Evolutionary conservation across 2,797 vertebrate species (phyloP), one percentile per base, ranked within the genome.

Genomic region (Siniperca scherzeri): DNA sequence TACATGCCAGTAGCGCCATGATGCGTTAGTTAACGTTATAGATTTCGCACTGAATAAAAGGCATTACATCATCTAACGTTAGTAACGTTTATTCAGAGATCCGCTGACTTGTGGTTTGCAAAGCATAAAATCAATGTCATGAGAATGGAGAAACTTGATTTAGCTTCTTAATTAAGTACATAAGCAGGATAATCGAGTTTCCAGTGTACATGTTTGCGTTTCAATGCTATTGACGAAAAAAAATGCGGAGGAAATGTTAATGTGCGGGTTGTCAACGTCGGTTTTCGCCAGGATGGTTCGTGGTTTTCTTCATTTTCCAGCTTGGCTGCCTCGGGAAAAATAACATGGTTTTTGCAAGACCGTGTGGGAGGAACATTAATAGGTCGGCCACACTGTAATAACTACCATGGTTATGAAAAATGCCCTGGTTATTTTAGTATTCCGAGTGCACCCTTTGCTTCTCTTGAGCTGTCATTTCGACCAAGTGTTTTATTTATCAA

Each of bases 41-140:
- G 17, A 77, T 91, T 88, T 92, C 38, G 82, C 71, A 73, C 38
- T 70, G 65, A 78, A 80, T 84, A 70, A 88, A 90, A 89, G 48
- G 46, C 89, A 89, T 94, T 93, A 91, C 90, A 94, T 94, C 89
- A 92, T 91, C 88, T 90, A 76, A 77, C 50, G 62, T 65, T 80
- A 42, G 30, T 73, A 86, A 55, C 71, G 68, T 84, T 85, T 67
- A 69, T 87, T 77, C 42, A 64, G 77, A 70, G 36, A 68, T 55
- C 52, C 0, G 30, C 25, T 65, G 67, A 55, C 42, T 80, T 90
- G 22, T 65, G 60, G 17, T 80, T 68, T 78, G 30, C 42, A 40
- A 56, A 42, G 22, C 69, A 4, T 30, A 48, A 70, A 71, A 38
- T 66, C 48, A 50, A 5, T 72, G 72, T 65, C 77, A 82, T 8